Base-by-base conservation (phyloP, 2,113 vertebrate genomes). In the Podilymbus podiceps region DNA sequence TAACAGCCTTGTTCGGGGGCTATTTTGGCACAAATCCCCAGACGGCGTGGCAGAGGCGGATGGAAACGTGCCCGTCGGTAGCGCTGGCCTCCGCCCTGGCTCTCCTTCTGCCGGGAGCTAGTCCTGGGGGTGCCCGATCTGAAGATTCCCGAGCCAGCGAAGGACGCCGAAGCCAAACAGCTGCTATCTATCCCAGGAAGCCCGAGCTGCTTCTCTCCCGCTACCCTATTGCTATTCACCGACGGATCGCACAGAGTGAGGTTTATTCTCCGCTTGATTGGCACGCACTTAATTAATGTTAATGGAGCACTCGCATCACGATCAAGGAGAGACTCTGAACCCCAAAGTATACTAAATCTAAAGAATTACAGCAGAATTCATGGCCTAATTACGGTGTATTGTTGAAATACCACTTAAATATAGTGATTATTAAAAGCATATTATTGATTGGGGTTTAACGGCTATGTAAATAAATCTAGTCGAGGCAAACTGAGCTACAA, bases 371-470 rank as follows among this genome's bases (percentile, higher is more conserved):
- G 93, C 92, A 93, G 94, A 96, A 95, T 96, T 96, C 95, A 90
- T 85, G 62, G 90, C 80, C 96, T 97, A 97, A 97, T 97, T 97
- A 97, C 88, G 74, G 87, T 69, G 89, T 56, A 96, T 97, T 97
- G 97, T 97, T 93, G 95, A 95, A 97, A 95, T 95, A 96, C 95
- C 91, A 91, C 95, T 96, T 97, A 97, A 97, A 97, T 90, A 93
- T 89, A 96, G 97, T 92, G 93, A 96, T 96, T 97, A 97, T 97
- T 97, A 97, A 97, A 95, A 97, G 95, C 89, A 91, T 97, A 93
- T 94, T 97, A 97, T 97, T 97, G 95, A 97, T 94, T 94, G 94
- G 80, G 94, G 94, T 95, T 97, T 96, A 96, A 97, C 95, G 94
- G 94, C 95, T 96, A 91, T 81, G 96, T 95, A 97, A 97, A 96